Conservation (phyloP, 2,888 invertebrate genomes). For the Diadegma fenestrale region DNA sequence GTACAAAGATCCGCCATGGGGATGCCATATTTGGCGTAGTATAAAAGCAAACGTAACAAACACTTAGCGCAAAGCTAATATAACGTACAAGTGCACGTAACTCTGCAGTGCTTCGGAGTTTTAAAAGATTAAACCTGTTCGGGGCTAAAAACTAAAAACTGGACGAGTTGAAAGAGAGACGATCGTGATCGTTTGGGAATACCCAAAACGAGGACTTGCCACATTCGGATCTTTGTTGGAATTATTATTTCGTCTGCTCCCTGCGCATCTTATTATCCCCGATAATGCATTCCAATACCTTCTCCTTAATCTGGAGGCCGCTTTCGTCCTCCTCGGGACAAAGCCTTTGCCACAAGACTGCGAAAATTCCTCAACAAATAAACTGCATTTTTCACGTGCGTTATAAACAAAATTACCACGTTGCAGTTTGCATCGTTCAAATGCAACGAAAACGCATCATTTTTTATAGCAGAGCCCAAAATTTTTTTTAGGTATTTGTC, state of each 20-base stretch:
- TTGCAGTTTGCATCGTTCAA: too few relatives aligned
- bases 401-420: background rate
- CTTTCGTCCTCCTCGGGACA: background rate
- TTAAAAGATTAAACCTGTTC: conserved; percentile 68
- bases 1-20: conserved; percentile 2
- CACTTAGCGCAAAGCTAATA: conserved; percentile 54
- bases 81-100: conserved; percentile 52
- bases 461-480: too few relatives aligned
- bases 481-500: too few relatives aligned
- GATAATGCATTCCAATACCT: conserved; percentile 10
- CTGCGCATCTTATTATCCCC: conserved; percentile 9
- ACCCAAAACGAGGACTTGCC: conserved; percentile 27
- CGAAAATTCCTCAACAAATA: background rate
- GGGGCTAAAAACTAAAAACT: conserved; percentile 52
- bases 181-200: conserved; percentile 54
- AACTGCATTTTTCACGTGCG: background rate
- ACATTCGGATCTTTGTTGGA: conserved; percentile 16
- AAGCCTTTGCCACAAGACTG: background rate
- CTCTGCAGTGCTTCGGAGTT: conserved; percentile 23
- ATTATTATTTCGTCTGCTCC: conserved; percentile 9
- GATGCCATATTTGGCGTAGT: conserved; percentile 46
- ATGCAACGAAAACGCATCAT: too few relatives aligned
- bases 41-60: conserved; percentile 65
- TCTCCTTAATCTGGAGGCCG: conserved; percentile 20
- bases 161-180: background rate